These are phyloP conservation scores for Arge pagana DNA, from an alignment of 2,888 invertebrate species.

Conservation along the genomic window DNA sequence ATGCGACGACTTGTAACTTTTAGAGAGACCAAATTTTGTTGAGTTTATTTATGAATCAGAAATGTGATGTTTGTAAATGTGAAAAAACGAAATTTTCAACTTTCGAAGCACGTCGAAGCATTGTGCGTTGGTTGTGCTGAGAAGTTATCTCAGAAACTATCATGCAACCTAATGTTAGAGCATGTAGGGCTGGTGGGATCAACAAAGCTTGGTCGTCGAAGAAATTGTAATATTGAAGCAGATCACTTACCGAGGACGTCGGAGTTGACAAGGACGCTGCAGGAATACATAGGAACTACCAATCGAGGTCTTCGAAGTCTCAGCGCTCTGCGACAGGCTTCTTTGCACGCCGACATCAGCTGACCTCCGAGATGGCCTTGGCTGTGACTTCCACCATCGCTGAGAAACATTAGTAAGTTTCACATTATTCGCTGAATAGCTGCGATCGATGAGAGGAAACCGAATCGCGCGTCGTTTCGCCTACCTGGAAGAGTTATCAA, in stretches of 20 bases:
- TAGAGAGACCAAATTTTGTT: no score
- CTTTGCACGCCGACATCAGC: conserved; percentile 88
- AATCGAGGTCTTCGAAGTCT: conserved; percentile 87
- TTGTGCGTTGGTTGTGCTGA: no score
- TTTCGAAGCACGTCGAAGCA: no score
- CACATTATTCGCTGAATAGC: neutral
- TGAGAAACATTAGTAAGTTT: conserved; percentile 26
- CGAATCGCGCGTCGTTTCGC: neutral
- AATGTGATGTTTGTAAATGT: conserved; percentile 2
- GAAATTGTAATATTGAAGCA: no score
- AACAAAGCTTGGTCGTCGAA: no score
- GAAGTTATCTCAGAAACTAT: no score
- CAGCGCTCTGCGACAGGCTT: conserved; percentile 86
- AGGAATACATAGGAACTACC: conserved; percentile 93
- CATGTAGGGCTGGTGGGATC: no score
- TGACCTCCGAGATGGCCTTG: conserved; percentile 73
- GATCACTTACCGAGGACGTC: conserved; percentile 87
- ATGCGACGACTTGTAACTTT: no score
- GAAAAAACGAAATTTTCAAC: conserved; percentile 6
- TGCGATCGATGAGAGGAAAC: no score
- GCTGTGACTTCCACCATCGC: conserved; percentile 44
- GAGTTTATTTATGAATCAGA: no score
- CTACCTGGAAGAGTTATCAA: conserved; percentile 41
- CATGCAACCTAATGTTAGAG: no score
- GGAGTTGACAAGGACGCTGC: conserved; percentile 81